Evolutionary conservation across 2,113 vertebrate species (phyloP), one percentile per base, ranked within the genome.

Genomic region (Ptychochromis oligacanthus): DNA sequence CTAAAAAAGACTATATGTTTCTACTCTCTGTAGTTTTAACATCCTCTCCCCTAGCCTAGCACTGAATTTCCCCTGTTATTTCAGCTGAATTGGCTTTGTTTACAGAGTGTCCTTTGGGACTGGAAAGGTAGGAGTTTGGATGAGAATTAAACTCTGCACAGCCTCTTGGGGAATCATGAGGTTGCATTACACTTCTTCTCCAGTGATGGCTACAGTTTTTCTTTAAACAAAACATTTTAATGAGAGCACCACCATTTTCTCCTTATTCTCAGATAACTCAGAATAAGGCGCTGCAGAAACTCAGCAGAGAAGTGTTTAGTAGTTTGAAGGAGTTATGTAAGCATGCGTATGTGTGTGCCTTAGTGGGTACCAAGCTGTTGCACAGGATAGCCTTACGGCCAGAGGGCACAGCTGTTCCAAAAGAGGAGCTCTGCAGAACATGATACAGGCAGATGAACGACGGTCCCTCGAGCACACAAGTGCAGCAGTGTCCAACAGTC

Each of bases 391-490:
- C 49, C 65, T 83, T 2, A 57, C 75, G 65, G 40, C 79, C 31
- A 6, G 24, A 82, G 81, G 88, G 75, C 61, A 84, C 77, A 84
- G 70, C 75, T 89, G 83, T 80, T 84, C 90, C 79, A 57, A 79
- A 79, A 79, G 79, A 72, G 59, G 43, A 84, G 22, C 38, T 64
- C 79, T 80, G 77, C 70, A 70, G 28, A 86, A 65, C 74, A 28
- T 79, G 65, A 80, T 74, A 76, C 36, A 58, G 24, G 5, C 70
- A 58, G 15, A 52, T 46, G 74, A 82, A 80, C 17, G 14, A 65
- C 13, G 14, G 55, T 82, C 14, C 79, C 20, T 4, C 12, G 34
- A 79, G 75, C 67, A 6, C 54, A 26, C 57, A 60, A 77, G 6
- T 56, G 54, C 61, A 54, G 38, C 24, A 57, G n/a, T 36, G 79